Percentiles rank a stretch among this genome's conserved stretches.
phyloP scores from a whole-genome alignment of 2,797 vertebrate genomes.

The Lindbergichthys nudifrons region DNA sequence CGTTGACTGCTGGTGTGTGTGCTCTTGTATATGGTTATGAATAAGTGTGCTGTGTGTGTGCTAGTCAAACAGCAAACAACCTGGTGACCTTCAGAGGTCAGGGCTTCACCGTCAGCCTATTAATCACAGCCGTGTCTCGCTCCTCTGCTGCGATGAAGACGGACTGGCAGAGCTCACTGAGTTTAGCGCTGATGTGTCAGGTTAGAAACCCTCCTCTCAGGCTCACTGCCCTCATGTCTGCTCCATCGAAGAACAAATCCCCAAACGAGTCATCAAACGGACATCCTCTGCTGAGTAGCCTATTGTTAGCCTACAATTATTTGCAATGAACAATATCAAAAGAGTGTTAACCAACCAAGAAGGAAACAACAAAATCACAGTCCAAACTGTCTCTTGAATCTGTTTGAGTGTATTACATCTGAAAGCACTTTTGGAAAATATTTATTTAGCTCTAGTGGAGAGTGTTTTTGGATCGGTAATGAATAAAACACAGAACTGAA shows the following conservation, averaged over 20 bases:
- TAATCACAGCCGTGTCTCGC: conserved; percentile 65
- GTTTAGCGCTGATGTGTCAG: conserved; percentile 54
- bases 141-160: conserved; percentile 42
- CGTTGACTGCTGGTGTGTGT: conserved; percentile 39
- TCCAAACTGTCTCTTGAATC: too few relatives aligned
- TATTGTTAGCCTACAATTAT: conserved; percentile 24
- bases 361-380: too few relatives aligned
- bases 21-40: conserved; percentile 40
- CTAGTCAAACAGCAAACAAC: conserved; percentile 71
- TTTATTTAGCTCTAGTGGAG: too few relatives aligned
- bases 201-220: conserved; percentile 50
- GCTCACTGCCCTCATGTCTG: conserved; percentile 43
- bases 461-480: too few relatives aligned
- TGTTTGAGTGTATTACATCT: background rate
- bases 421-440: background rate
- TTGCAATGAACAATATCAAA: conserved; percentile 15
- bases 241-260: conserved; percentile 38
- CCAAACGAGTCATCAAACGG: conserved; percentile 40
- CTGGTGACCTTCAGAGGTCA: conserved; percentile 72
- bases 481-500: too few relatives aligned
- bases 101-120: conserved; percentile 59
- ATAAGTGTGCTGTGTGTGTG: conserved; percentile 37
- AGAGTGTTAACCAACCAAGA: background rate
- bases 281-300: conserved; percentile 23
- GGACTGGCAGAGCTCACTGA: conserved; percentile 33